phyloP scores from a whole-genome alignment of 53 echinoderm and acorn worm species.

The Patiria pectinifera region DNA sequence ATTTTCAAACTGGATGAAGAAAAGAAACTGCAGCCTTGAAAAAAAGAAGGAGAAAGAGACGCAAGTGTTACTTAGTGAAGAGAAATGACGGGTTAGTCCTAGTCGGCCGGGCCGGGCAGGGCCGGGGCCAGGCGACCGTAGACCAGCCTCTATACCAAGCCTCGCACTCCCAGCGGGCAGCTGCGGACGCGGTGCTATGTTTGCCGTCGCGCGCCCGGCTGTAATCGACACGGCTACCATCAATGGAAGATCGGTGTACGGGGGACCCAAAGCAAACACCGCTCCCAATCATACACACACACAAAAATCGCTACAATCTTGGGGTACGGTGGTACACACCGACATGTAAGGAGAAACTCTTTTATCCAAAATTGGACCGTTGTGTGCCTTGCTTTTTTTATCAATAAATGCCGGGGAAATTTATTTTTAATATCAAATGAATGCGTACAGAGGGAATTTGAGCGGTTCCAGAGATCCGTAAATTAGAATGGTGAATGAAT shows the following conservation, averaged over 20 bases:
- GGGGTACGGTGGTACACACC: not conserved
- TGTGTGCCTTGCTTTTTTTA: not conserved
- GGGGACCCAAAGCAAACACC: constrained; percentile 25
- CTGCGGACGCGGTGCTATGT: constrained; percentile 17
- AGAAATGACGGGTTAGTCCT: not conserved
- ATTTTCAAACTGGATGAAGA: not conserved
- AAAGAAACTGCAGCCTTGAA: not conserved
- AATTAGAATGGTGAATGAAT: not conserved
- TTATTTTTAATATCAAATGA: not conserved
- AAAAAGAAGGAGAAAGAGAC: not conserved
- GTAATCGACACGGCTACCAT: constrained; percentile 34
- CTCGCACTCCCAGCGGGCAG: constrained; percentile 32
- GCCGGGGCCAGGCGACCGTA: not conserved
- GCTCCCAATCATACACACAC: not conserved
- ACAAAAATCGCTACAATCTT: constrained; percentile 42
- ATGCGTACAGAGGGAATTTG: not conserved
- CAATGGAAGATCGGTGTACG: constrained; percentile 40
- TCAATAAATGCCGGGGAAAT: not conserved
- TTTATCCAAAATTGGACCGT: not conserved
- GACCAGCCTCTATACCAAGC: not conserved
- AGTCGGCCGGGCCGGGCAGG: not conserved
- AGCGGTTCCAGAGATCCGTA: not conserved
- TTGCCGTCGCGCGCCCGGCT: constrained; percentile 15
- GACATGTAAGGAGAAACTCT: constrained; percentile 14
- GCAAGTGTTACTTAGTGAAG: not conserved